These are phyloP conservation scores for Tauraco erythrolophus DNA, from an alignment of 2,113 vertebrate species.

Conservation along the genomic window DNA sequence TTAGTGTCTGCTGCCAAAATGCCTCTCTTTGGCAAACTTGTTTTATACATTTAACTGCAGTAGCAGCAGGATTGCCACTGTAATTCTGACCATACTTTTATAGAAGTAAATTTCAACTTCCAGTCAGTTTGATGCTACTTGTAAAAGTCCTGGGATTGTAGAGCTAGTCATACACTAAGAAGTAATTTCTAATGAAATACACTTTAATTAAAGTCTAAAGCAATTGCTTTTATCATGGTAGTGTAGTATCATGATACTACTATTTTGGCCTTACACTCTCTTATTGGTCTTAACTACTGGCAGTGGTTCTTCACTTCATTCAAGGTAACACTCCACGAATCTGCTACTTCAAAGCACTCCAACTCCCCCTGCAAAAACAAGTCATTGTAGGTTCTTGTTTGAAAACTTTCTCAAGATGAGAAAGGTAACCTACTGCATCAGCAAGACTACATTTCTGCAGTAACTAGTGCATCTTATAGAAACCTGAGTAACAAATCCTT, in stretches of 20 bases:
- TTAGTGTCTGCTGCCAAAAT: not conserved
- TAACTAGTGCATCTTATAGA: not conserved
- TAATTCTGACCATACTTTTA: not conserved
- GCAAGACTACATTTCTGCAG: not conserved
- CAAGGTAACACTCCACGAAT: not conserved
- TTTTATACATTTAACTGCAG: not conserved
- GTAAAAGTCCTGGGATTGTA: not conserved
- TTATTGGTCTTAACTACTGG: not conserved
- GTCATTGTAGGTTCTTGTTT: not conserved
- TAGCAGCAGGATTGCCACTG: not conserved
- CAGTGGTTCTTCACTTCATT: not conserved
- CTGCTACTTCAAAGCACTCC: not conserved
- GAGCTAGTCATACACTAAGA: not conserved
- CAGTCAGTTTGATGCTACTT: not conserved
- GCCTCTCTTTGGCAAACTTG: not conserved
- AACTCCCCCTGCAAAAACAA: not conserved
- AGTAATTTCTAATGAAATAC: not conserved
- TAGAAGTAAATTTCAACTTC: not conserved
- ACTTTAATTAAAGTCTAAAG: not conserved
- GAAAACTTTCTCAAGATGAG: not conserved
- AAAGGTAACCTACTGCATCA: not conserved
- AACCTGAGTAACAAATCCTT: not conserved
- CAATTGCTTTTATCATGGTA: not conserved
- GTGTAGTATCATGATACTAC: not conserved
- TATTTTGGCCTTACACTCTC: not conserved